A percentile compares a stretch with the other conserved stretches of the same genome.
These are phyloP conservation scores for Boulengeromyrus knoepffleri DNA, from an alignment of 2,113 vertebrate genomes.

Conservation along the genomic window DNA sequence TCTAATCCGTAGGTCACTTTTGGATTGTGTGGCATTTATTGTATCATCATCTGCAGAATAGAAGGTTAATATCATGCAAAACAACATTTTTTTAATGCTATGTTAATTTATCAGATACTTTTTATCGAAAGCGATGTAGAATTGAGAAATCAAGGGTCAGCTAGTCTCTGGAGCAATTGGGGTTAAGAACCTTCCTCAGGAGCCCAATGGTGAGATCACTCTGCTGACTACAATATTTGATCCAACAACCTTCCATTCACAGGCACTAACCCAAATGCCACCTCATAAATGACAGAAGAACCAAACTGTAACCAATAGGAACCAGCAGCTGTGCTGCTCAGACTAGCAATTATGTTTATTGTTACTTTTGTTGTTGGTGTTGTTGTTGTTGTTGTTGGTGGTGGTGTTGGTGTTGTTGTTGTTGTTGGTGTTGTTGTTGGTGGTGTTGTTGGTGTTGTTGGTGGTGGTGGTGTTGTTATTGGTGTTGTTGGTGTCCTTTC, in stretches of 20 bases:
- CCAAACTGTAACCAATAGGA: not conserved
- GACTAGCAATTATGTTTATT: not conserved
- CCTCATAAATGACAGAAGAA: not conserved
- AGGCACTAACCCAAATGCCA: not conserved
- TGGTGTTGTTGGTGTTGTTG: no score
- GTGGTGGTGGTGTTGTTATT: rapidly evolving
- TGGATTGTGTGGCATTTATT: not conserved
- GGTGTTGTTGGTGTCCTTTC: not conserved
- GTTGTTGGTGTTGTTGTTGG: no score
- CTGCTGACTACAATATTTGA: not conserved
- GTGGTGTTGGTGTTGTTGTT: not conserved
- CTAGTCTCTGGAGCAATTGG: not conserved
- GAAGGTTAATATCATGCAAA: not conserved
- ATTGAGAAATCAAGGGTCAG: not conserved
- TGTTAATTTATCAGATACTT: not conserved
- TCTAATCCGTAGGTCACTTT: not conserved
- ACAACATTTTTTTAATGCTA: not conserved
- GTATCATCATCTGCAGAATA: not conserved
- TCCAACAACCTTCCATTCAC: not conserved
- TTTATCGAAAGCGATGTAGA: not conserved
- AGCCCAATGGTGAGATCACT: not conserved
- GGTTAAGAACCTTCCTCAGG: not conserved
- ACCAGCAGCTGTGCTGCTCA: not conserved
- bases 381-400: no score
- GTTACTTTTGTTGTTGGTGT: not conserved